Evolutionary conservation across 2,888 invertebrate species (phyloP).

Genomic region (Lottia gigantea): DNA sequence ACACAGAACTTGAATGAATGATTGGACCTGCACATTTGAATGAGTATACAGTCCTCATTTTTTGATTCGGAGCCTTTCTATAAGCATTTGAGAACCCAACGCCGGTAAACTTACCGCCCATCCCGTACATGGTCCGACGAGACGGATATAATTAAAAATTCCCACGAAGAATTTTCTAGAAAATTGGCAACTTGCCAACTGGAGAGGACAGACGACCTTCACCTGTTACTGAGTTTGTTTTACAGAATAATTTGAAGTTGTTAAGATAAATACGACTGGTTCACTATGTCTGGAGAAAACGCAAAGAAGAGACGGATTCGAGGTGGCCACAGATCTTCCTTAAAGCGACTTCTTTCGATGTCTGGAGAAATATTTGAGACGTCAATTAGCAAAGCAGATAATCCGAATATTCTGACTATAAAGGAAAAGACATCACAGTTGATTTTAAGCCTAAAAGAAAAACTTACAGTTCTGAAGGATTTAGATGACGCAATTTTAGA

Average conservation of each 20-base stretch:
- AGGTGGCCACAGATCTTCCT: neutral
- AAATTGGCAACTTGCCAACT: no score
- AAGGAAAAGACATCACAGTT: neutral
- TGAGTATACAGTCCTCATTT: no score
- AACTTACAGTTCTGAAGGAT: neutral
- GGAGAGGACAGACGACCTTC: no score
- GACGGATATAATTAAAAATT: neutral
- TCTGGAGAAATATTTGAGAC: neutral
- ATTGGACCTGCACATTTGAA: no score
- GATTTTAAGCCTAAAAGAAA: neutral
- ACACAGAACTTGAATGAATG: no score
- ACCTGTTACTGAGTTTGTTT: no score
- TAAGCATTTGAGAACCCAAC: no score
- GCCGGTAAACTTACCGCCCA: no score
- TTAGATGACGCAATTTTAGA: neutral
- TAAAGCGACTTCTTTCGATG: neutral
- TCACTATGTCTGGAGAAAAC: neutral
- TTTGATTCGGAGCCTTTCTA: no score
- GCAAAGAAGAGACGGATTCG: neutral
- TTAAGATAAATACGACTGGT: neutral
- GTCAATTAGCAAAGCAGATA: neutral
- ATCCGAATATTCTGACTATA: neutral
- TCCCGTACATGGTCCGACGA: conserved; percentile 1
- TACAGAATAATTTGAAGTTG: no score
- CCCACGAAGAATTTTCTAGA: neutral